These are phyloP conservation scores for Channallabes apus DNA, from an alignment of 2,797 vertebrate species.

Conservation along the genomic window DNA sequence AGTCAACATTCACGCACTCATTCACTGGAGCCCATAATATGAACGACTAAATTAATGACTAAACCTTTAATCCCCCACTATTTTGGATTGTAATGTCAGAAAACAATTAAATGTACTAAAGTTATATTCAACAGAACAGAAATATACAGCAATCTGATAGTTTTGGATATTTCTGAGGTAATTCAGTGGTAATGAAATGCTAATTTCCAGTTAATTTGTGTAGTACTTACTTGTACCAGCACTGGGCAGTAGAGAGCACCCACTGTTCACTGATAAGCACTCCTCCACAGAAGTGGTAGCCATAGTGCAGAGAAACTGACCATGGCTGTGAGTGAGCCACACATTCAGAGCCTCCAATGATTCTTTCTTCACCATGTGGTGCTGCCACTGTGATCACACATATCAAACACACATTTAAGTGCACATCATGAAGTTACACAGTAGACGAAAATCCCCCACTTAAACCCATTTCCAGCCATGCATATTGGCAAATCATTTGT, in stretches of 20 bases:
- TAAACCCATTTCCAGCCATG: neutral
- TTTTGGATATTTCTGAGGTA: neutral
- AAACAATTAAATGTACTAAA: neutral
- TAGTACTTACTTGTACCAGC: conserved; percentile 73
- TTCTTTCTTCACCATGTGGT: conserved; percentile 64
- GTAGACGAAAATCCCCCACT: too few species aligned
- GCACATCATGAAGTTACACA: neutral
- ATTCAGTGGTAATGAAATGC: neutral
- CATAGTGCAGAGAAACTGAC: conserved; percentile 74
- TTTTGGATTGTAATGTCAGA: neutral
- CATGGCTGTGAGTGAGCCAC: conserved; percentile 66
- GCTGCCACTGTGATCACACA: conserved; percentile 60
- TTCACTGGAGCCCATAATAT: neutral
- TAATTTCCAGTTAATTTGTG: neutral
- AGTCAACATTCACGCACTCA: too few species aligned
- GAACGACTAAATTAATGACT: neutral
- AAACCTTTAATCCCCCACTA: neutral
- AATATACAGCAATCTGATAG: neutral
- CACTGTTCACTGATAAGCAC: conserved; percentile 72
- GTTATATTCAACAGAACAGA: neutral
- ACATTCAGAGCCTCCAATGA: conserved; percentile 71
- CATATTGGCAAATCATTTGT: neutral
- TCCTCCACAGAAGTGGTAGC: conserved; percentile 72
- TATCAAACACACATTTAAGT: neutral
- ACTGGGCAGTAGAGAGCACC: conserved; percentile 77